These are phyloP conservation scores for Misgurnus anguillicaudatus DNA, from an alignment of 2,113 vertebrate species.

Conservation along the genomic window DNA sequence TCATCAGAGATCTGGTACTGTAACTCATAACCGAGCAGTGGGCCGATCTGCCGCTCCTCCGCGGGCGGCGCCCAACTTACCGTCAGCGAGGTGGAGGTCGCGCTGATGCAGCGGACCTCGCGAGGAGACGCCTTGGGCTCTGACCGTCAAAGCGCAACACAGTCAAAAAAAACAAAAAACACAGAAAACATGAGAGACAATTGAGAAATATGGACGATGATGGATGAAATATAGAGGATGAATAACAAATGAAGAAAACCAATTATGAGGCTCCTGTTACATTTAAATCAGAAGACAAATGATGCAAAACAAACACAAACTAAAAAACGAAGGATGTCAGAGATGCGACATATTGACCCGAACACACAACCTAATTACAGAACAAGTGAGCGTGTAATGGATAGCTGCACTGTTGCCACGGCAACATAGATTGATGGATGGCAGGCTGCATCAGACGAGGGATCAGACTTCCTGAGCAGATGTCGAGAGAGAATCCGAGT, in stretches of 20 bases:
- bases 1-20: slow-evolving; percentile 80
- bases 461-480: slow-evolving; percentile 48
- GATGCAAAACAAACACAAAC: slow-evolving; percentile 51
- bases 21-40: slow-evolving; percentile 89
- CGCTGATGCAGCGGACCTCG: slow-evolving; percentile 88
- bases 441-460: background rate
- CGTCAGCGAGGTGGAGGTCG: slow-evolving; percentile 90
- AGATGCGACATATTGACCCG: slow-evolving; percentile 54
- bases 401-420: slow-evolving; percentile 60
- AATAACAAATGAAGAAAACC: slow-evolving; percentile 52
- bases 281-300: slow-evolving; percentile 35
- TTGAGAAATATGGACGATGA: slow-evolving; percentile 72
- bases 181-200: slow-evolving; percentile 77
- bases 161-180: slow-evolving; percentile 56
- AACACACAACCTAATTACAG: slow-evolving; percentile 74
- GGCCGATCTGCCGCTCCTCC: slow-evolving; percentile 83
- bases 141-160: slow-evolving; percentile 65
- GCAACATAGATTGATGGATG: slow-evolving; percentile 50
- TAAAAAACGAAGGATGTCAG: slow-evolving; percentile 42
- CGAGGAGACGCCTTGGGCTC: slow-evolving; percentile 91
- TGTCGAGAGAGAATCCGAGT: slow-evolving; percentile 26
- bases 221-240: slow-evolving; percentile 43
- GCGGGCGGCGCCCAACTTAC: slow-evolving; percentile 93
- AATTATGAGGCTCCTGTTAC: slow-evolving; percentile 44
- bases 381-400: slow-evolving; percentile 60